Evolutionary conservation across 2,797 vertebrate genomes (phyloP), one percentile per base, ranked within the genome.

Genomic region (Scolopax bukidnonensis): DNA sequence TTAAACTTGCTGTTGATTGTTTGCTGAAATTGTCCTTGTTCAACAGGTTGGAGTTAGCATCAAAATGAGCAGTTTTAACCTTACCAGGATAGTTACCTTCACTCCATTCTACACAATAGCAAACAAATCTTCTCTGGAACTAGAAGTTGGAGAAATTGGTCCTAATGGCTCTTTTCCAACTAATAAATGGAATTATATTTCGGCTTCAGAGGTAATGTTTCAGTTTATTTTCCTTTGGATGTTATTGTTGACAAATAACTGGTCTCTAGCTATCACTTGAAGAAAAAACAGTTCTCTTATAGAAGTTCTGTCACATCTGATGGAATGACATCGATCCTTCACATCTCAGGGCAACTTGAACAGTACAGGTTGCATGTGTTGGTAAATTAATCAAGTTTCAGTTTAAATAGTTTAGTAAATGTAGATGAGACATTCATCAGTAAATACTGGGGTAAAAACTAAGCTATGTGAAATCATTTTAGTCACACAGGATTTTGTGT

Each of bases 61-160:
- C 97, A 98, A 98, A 96, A 99, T 99, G 98, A 99, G 99, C 97
- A 99, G 99, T 89, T 99, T 99, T 91, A 99, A 99, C 93, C 98
- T 99, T 94, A 99, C 98, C 12, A 97, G 99, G 83, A 98, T 99
- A 40, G 98, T 99, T 88, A 99, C 98, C 68, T 97, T 99, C 97
- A 99, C 98, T 93, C 99, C 99, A 0, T 99, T 99, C 97, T 99
- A 98, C 96, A 99, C 98, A 6, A 97, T 99, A 96, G 98, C 99
- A 57, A 99, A 99, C 96, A 99, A 98, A 91, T 99, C 99, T 6
- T 98, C 98, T 5, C 98, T 98, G n/a, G 99, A 99, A 89, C 97
- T 99, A 61, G 99, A 99, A 97, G 98, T 99, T n/a, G 99, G 99
- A 30, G 99, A 99, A 91, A 96, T 99, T 32, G 96, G 95, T 70